Evolutionary conservation across 2,888 invertebrate species (phyloP).

Genomic region (Proisotoma minuta): DNA sequence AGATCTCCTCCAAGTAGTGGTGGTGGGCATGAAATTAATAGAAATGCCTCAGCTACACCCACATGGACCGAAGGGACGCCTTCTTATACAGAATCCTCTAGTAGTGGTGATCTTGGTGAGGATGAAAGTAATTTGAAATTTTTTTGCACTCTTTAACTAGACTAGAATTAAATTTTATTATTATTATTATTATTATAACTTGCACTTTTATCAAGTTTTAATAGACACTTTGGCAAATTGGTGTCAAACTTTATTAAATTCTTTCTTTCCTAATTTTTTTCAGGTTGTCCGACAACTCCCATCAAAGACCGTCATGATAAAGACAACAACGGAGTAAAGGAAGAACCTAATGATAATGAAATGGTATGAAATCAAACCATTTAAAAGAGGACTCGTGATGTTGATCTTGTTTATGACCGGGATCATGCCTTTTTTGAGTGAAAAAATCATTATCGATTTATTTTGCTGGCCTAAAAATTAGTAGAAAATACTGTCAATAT

Average conservation of each 20-base stretch:
- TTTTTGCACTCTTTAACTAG: not conserved
- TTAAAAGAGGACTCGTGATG: not conserved
- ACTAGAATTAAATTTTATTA: too few relatives aligned
- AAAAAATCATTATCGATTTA: not conserved
- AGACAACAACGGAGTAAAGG: conserved; percentile 12
- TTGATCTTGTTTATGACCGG: not conserved
- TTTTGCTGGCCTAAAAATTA: not conserved
- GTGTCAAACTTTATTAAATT: not conserved
- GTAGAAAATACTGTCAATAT: too few relatives aligned
- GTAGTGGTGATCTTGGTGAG: conserved; percentile 81
- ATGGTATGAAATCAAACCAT: conserved; percentile 34
- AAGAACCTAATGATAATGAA: conserved; percentile 32
- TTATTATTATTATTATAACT: not conserved
- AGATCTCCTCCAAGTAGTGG: conserved; percentile 31
- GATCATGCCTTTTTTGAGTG: not conserved
- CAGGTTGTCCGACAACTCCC: conserved; percentile 36
- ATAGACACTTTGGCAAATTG: not conserved
- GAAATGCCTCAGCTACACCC: conserved; percentile 75
- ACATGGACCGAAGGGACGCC: conserved; percentile 98
- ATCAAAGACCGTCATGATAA: conserved; percentile 15
- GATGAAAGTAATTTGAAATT: not conserved
- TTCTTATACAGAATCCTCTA: conserved; percentile 94
- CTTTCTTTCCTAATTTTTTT: not conserved
- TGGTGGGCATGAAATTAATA: conserved; percentile 49
- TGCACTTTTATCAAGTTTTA: not conserved